Evolutionary conservation across 2,113 vertebrate genomes (phyloP), one percentile per base, ranked within the genome.

Genomic region (Mobula birostris): DNA sequence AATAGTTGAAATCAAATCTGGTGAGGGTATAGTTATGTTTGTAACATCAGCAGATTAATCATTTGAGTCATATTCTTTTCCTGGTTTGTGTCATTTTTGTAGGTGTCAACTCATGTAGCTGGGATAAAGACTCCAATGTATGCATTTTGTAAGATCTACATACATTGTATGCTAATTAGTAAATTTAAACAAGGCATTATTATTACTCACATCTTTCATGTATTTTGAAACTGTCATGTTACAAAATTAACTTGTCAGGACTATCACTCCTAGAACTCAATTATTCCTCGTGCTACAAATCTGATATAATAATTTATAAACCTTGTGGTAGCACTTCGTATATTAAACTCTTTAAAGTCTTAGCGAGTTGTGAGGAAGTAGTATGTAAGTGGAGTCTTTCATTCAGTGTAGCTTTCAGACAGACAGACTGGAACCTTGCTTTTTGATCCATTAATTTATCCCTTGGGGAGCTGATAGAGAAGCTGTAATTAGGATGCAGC

Each of bases 161-260:
- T 74, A 76, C 21, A 27, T 93, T 56, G 19, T 93, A 93, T 36
- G 72, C 91, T 21, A 74, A 56, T 0, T 40, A 74, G 91, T 76
- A 93, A 93, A 93, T 93, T 93, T 93, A 93, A 56, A 76, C 68
- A 93, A 74, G 91, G 21, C 90, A 93, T 74, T 93, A 32, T 93
- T 72, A 93, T 93, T 74, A 74, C 90, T 72, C 68, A 74, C 91
- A 93, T 93, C 76, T 93, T 93, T 93, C 91, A 93, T 48, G 36
- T 74, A 76, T 76, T 93, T 74, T 74, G 74, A 93, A 93, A 93
- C 3, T 93, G 91, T 76, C 70, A 74, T 93, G 91, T 93, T 70
- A 56, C 68, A 93, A 93, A 76, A 74, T 93, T 74, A 93, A 93
- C 40, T 93, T 93, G 91, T 48, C 91, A 91, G 32, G 88, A 68